Evolutionary conservation across 2,797 vertebrate species (phyloP).

Genomic region (Gymnoscopelus microlampas): DNA sequence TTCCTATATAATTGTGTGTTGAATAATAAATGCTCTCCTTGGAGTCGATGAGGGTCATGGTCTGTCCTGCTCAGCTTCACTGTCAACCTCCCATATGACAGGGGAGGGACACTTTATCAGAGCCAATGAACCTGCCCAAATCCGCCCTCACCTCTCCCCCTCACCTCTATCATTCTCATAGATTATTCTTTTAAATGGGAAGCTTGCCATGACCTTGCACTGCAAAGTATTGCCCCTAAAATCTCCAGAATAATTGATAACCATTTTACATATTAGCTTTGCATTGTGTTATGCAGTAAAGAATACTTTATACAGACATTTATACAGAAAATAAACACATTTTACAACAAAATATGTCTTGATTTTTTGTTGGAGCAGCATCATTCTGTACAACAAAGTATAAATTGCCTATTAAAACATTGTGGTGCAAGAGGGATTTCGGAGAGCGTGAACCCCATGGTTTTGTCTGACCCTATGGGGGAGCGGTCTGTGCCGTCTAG

Average conservation of each 20-base stretch:
- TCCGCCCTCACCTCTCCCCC: conserved; percentile 8
- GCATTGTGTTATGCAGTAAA: no score
- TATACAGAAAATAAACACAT: no score
- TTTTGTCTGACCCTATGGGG: conserved; percentile 35
- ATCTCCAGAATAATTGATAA: conserved; percentile 22
- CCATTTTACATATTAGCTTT: neutral
- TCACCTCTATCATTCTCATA: conserved; percentile 1
- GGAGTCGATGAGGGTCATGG: conserved; percentile 17
- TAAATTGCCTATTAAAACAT: conserved; percentile 29
- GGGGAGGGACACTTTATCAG: conserved; percentile 19
- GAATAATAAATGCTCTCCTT: neutral
- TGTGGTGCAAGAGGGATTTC: conserved; percentile 32
- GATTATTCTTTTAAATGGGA: neutral
- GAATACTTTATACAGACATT: no score
- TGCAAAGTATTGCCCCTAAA: conserved; percentile 29
- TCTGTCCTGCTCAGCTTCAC: conserved; percentile 34
- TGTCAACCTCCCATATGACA: conserved; percentile 25
- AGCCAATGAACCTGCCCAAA: conserved; percentile 18
- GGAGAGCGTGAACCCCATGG: conserved; percentile 39
- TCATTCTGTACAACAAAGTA: no score
- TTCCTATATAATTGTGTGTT: no score
- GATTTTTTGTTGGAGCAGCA: neutral
- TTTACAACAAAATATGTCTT: no score
- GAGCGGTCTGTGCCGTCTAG: conserved; percentile 58
- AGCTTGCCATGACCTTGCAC: neutral